A percentile compares a stretch with the other conserved stretches of the same genome.
These are phyloP conservation scores for Sesia apiformis DNA, from an alignment of 2,888 invertebrate genomes.

Conservation along the genomic window DNA sequence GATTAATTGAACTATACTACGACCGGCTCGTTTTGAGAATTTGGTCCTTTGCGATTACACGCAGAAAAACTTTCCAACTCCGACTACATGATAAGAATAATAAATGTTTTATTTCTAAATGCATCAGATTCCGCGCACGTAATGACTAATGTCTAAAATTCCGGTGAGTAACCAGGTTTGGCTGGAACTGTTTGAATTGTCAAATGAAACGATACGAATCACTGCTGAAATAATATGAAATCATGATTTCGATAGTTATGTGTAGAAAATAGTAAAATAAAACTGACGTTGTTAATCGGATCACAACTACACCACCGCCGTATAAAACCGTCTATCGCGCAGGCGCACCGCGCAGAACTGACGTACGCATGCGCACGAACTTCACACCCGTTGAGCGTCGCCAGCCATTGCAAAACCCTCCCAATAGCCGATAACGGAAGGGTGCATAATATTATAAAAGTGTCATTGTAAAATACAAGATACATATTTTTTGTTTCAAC, in stretches of 20 bases:
- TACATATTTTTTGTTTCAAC: too few relatives aligned
- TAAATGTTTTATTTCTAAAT: background rate
- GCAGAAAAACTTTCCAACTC: background rate
- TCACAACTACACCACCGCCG: conserved; percentile 72
- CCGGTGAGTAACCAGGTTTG: conserved; percentile 13
- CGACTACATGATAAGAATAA: too few relatives aligned
- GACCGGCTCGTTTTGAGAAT: conserved; percentile 36
- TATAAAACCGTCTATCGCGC: conserved; percentile 69
- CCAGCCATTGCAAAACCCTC: background rate
- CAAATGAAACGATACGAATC: conserved; percentile 44
- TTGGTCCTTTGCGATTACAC: too few relatives aligned
- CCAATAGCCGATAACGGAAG: background rate
- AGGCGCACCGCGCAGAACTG: conserved; percentile 70
- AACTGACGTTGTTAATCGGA: conserved; percentile 74
- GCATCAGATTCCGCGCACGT: conserved; percentile 22
- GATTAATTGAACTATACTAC: conserved; percentile 55
- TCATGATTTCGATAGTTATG: conserved; percentile 14
- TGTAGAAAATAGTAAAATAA: conserved; percentile 31
- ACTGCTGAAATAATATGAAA: conserved; percentile 9
- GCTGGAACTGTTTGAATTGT: conserved; percentile 8
- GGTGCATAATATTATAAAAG: background rate
- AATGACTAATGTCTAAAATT: conserved; percentile 25
- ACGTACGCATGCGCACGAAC: conserved; percentile 61
- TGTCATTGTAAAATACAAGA: too few relatives aligned
- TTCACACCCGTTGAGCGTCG: conserved; percentile 46